Evolutionary conservation across 1,140 invertebrate species (phyloP).

Genomic region (Drosophila mayri): DNA sequence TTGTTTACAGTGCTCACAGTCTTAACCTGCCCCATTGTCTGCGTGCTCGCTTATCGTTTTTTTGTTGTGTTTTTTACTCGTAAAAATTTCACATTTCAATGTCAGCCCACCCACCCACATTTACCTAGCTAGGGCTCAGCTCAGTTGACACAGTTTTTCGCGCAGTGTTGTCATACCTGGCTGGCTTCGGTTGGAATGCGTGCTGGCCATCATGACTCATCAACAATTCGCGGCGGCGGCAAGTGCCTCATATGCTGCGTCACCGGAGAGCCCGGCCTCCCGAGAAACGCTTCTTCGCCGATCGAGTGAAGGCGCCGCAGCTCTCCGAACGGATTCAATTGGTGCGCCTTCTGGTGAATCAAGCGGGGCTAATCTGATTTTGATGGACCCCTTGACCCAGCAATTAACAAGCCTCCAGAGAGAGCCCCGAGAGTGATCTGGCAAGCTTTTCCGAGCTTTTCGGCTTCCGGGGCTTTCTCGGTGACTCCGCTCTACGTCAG

Average conservation of each 20-base stretch:
- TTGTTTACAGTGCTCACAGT: neutral
- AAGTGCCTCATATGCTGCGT: conserved; percentile 46
- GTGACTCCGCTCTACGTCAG: conserved; percentile 8
- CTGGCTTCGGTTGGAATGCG: conserved; percentile 20
- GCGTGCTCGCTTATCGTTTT: conserved; percentile 14
- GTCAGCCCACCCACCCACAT: conserved; percentile 12
- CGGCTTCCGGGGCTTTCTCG: neutral
- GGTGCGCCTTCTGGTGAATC: conserved; percentile 18
- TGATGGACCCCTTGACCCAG: conserved; percentile 30
- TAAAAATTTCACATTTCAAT: conserved; percentile 20
- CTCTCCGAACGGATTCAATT: neutral
- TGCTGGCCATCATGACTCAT: conserved; percentile 30
- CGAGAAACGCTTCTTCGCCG: conserved; percentile 9
- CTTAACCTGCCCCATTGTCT: conserved; percentile 13
- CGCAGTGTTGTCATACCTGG: conserved; percentile 37
- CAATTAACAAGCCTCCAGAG: conserved; percentile 20
- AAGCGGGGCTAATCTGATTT: conserved; percentile 25
- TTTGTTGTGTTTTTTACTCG: conserved; percentile 2
- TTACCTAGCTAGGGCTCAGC: neutral
- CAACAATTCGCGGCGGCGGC: conserved; percentile 3
- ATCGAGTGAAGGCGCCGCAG: conserved; percentile 42
- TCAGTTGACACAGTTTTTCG: conserved; percentile 13
- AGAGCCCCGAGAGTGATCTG: neutral
- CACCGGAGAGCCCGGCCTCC: conserved; percentile 23
- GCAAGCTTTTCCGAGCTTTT: conserved; percentile 33